Base-by-base conservation (phyloP, 92 coral and sea anemone species). In the Meandrina meandrites region DNA sequence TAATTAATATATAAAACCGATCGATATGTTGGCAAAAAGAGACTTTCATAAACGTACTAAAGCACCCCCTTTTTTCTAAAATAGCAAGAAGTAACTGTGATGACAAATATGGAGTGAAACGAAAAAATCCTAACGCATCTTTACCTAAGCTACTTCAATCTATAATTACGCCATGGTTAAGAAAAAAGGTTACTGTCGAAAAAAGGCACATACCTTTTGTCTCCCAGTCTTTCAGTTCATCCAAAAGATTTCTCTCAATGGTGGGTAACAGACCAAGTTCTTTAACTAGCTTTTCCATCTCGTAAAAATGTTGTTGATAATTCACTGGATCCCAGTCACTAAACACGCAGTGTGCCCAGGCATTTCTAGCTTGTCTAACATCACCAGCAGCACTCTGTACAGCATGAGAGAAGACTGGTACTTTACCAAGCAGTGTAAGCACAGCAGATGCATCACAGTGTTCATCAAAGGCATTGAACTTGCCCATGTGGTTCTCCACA, bases 381-480 rank as follows among this genome's bases (percentile, higher is more conserved):
- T 19, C 86, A 56, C 21, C 36, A 17, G 92, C 89, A 6, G 81
- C 78, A 73, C 69, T 53, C 83, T 89, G 92, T 58, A 85, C 37
- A 30, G 78, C 86, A 40, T 62, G 5, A 36, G 86, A 83, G 47
- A 88, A 88, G 30, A 71, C 86, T 53, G 92, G 89, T 3, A 85
- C 86, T 72, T 42, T 74, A n/a, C 92, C 86, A 70, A 89, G 86
- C 79, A 89, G 40, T 8, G 36, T 27, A 12, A 89, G 81, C 76
- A 85, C 82, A 42, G 91, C 91, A 14, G 91, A 88, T 31, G 91
- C 79, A 88, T 88, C 91, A 78, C 92, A 89, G 34, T 30, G 64
- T 11, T 69, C 85, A 53, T 89, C 89, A 79, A 89, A 89, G 10
- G 85, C 86, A 4, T 27, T 84, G 36, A 89, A 85, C 81, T 89